Evolutionary conservation across 2,888 invertebrate genomes (phyloP), one percentile per base, ranked within the genome.

Genomic region (Smittia aterrima): DNA sequence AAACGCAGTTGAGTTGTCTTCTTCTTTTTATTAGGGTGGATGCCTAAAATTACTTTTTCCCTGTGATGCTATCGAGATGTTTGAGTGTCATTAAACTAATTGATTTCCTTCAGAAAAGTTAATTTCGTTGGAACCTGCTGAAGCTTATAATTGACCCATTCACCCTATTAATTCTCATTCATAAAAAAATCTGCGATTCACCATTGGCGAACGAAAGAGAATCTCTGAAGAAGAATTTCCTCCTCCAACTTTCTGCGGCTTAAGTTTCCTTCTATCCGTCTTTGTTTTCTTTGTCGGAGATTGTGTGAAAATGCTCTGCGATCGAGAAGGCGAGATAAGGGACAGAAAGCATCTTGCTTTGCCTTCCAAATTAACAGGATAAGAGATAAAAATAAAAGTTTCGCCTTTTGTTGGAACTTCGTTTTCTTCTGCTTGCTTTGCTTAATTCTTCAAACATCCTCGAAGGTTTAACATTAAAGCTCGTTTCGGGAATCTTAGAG

Each of bases 311-410:
- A 64, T 64, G 64, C 20, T 25, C 7, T 64, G 24, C 25, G 25
- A 64, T 16, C 11, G 27, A 64, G 22, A 27, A 64, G 22, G 16
- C 11, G 25, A 1, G 64, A 64, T 64, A 64, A 64, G 64, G 27
- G 64, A 64, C 64, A 27, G 20, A 27, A 64, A 25, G 27, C 20
- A 64, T 64, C 64, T 27, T 64, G 27, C 27, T 64, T 18, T 11
- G 24, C 53, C 18, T 7, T 22, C 20, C 9, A 22, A 64, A 64
- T 64, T 64, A 64, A 64, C 64, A 25, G 64, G 64, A 64, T 64
- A 25, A 25, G 16, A 64, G 25, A 64, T 64, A 64, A 64, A 27
- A n/a, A 64, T n/a, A 27, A 58, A 64, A 64, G 64, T 64, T 64
- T 64, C 64, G 11, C 2, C 25, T 66, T 18, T 66, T 38, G 27